phyloP scores from a whole-genome alignment of 2,888 invertebrate genomes.

The Stegana nigrithorax region DNA sequence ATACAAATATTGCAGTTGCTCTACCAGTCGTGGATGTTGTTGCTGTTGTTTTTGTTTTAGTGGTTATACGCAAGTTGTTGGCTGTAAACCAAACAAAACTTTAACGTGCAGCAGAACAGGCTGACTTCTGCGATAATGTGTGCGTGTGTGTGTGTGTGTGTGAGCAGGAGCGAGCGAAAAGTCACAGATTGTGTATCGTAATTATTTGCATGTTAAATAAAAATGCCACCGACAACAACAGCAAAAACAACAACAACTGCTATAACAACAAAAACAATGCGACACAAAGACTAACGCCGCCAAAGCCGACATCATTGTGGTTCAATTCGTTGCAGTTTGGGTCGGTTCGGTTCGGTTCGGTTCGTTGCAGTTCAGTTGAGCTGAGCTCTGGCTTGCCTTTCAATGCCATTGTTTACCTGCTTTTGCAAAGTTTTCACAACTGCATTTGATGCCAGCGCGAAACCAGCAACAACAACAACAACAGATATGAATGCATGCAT shows the following conservation, averaged over 20 bases:
- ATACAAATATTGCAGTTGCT: constrained; percentile 17
- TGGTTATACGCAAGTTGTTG: neutral
- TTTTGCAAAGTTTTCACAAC: constrained; percentile 1
- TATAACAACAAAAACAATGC: too few species aligned
- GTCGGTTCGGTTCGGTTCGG: too few species aligned
- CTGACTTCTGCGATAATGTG: neutral
- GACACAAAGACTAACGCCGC: too few species aligned
- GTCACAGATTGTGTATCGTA: constrained; percentile 32
- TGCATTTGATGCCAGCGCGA: neutral
- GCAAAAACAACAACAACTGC: too few species aligned
- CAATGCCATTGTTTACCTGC: constrained; percentile 17
- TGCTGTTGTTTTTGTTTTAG: neutral
- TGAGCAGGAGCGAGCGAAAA: neutral
- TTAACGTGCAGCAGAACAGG: neutral
- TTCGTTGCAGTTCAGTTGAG: too few species aligned
- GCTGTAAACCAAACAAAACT: neutral
- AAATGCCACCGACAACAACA: constrained; percentile 22
- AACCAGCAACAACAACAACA: neutral
- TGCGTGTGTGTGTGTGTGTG: neutral
- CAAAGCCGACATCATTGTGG: too few species aligned
- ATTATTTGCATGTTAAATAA: constrained; percentile 48
- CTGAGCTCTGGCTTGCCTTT: neutral
- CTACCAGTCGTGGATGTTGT: neutral
- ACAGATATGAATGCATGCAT: neutral
- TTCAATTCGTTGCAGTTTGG: too few species aligned